These are phyloP conservation scores for Macaca fascicularis DNA, from an alignment of 2,113 vertebrate genomes.

Conservation along the genomic window DNA sequence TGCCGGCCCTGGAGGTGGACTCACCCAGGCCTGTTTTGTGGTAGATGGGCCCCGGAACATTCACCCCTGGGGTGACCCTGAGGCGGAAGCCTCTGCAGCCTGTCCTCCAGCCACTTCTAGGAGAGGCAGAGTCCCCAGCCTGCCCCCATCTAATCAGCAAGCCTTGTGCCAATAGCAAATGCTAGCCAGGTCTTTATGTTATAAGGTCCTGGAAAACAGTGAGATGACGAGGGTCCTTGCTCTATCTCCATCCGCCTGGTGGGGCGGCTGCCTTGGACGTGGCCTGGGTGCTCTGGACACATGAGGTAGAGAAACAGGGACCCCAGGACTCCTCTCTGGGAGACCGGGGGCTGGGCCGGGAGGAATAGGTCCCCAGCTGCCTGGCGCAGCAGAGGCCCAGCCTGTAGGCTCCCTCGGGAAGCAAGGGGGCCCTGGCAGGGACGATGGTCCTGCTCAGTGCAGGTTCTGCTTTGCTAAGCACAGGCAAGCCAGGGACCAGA, in stretches of 20 bases:
- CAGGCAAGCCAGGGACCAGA: background rate
- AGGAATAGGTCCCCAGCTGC: background rate
- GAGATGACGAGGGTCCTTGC: background rate
- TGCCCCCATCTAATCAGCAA: background rate
- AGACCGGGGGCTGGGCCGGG: background rate
- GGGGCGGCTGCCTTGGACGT: background rate
- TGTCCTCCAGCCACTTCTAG: no score
- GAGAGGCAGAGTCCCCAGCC: background rate
- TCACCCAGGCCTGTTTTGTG: background rate
- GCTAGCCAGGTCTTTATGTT: rapidly evolving
- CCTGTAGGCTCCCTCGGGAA: background rate
- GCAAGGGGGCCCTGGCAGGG: background rate
- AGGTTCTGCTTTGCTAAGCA: background rate
- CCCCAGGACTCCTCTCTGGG: background rate
- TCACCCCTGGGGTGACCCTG: background rate
- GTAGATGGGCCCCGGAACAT: rapidly evolving
- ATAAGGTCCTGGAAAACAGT: rapidly evolving
- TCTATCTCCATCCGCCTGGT: rapidly evolving
- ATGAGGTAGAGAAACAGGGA: background rate
- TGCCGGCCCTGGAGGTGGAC: background rate
- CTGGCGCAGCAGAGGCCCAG: background rate
- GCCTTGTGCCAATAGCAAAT: rapidly evolving
- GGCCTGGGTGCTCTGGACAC: background rate
- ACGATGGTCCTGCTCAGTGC: rapidly evolving
- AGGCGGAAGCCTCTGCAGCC: rapidly evolving